These are phyloP conservation scores for Eriosoma lanigerum DNA, from an alignment of 1,140 invertebrate species.

Conservation along the genomic window DNA sequence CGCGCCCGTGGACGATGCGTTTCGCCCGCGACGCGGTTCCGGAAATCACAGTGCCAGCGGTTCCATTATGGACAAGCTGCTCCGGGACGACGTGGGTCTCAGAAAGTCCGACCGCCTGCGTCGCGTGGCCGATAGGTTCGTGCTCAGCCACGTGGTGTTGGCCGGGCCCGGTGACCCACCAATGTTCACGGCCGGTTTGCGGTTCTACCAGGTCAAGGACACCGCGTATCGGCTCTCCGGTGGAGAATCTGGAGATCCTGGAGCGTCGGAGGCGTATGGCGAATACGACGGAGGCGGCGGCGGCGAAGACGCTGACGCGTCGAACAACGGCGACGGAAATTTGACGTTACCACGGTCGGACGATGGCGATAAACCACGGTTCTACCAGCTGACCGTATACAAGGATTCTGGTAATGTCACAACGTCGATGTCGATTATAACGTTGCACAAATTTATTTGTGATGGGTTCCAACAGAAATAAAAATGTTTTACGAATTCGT, in stretches of 20 bases:
- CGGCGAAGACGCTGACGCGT: neutral
- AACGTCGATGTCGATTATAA: neutral
- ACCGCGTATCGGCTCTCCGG: constrained; percentile 65
- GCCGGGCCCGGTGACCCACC: constrained; percentile 65
- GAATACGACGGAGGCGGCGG: constrained; percentile 53
- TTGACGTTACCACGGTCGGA: neutral
- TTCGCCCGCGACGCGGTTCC: constrained; percentile 63
- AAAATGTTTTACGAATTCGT: too few species aligned
- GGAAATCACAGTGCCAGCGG: constrained; percentile 1
- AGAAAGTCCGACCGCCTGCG: constrained; percentile 58
- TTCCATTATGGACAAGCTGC: neutral
- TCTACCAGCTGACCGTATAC: constrained; percentile 65
- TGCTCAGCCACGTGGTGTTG: constrained; percentile 74
- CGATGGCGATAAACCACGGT: neutral
- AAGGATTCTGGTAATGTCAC: constrained; percentile 70
- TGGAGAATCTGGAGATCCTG: neutral
- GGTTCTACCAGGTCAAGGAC: constrained; percentile 79
- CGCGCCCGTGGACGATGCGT: constrained; percentile 80
- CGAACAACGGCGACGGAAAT: neutral
- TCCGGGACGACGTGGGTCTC: neutral
- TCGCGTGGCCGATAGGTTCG: constrained; percentile 70
- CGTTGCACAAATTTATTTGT: neutral
- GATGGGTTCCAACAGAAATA: neutral
- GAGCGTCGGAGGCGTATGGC: neutral
- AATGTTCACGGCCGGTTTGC: constrained; percentile 79